Percentiles rank a stretch among this genome's conserved stretches.
phyloP scores from a whole-genome alignment of 2,113 vertebrate species.

The Halcyon malimbica region DNA sequence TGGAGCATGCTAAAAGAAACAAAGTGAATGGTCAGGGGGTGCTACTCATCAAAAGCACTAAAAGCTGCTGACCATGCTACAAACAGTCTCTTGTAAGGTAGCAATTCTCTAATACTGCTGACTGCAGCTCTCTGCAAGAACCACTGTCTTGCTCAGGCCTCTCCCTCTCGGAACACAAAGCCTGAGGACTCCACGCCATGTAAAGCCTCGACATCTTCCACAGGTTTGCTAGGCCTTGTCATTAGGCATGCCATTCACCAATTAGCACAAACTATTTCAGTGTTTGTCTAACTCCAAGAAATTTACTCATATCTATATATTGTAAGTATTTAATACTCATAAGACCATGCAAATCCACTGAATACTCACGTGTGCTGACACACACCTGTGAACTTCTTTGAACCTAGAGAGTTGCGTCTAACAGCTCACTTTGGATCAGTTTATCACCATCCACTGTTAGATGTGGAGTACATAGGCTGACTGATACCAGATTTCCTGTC shows the following conservation, averaged over 20 bases:
- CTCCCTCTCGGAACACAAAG: not conserved
- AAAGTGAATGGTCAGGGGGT: slow-evolving; percentile 12
- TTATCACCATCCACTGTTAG: not conserved
- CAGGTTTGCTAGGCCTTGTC: not conserved
- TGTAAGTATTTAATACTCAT: not conserved
- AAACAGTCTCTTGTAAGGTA: slow-evolving; percentile 8
- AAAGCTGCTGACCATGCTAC: slow-evolving; percentile 29
- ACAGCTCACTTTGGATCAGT: not conserved
- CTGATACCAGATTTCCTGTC: not conserved
- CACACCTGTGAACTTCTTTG: not conserved
- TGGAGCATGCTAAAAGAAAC: slow-evolving; percentile 4
- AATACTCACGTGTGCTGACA: not conserved
- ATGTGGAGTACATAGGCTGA: not conserved
- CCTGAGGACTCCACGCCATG: not conserved
- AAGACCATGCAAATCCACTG: not conserved
- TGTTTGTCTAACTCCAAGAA: not conserved
- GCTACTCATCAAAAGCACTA: slow-evolving; percentile 10
- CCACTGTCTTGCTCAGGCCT: not conserved
- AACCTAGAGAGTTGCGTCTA: not conserved
- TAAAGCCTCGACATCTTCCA: not conserved
- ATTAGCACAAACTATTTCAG: not conserved
- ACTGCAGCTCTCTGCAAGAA: slow-evolving; percentile 13
- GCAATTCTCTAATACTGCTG: slow-evolving; percentile 19
- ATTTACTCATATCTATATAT: not conserved
- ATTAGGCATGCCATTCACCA: not conserved